Evolutionary conservation across 2,113 vertebrate genomes (phyloP).

Genomic region (Sigmodon hispidus): DNA sequence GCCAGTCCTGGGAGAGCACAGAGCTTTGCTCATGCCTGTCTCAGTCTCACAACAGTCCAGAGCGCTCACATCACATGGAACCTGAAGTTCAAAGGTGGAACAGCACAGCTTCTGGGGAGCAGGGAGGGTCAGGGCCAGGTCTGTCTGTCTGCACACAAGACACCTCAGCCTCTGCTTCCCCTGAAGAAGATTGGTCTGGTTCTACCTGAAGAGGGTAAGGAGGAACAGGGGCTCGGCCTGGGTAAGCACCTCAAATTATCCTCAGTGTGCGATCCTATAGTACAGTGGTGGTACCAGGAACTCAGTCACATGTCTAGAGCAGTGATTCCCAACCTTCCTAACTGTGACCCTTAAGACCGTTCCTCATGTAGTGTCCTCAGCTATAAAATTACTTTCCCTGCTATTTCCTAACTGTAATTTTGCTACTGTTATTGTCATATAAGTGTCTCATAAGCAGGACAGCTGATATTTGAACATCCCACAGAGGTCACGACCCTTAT

Average conservation of each 20-base stretch:
- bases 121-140: not conserved
- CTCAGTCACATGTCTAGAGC: not conserved
- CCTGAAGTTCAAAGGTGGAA: not conserved
- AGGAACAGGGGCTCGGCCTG: not conserved
- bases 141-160: not conserved
- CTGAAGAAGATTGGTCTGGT: not conserved
- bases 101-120: not conserved
- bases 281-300: not conserved
- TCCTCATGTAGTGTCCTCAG: too few relatives aligned
- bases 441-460: too few relatives aligned
- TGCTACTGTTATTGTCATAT: too few relatives aligned
- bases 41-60: not conserved
- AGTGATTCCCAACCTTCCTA: too few relatives aligned
- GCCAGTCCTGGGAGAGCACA: not conserved
- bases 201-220: not conserved
- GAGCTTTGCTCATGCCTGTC: not conserved
- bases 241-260: not conserved
- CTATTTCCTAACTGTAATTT: too few relatives aligned
- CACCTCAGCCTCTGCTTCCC: not conserved
- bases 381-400: too few relatives aligned
- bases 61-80: not conserved
- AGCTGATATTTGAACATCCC: too few relatives aligned
- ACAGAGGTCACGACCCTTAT: too few relatives aligned
- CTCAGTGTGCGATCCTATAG: not conserved
- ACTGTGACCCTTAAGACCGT: too few relatives aligned